These are phyloP conservation scores for Procambarus clarkii DNA, from an alignment of 1,140 invertebrate species.

Conservation along the genomic window DNA sequence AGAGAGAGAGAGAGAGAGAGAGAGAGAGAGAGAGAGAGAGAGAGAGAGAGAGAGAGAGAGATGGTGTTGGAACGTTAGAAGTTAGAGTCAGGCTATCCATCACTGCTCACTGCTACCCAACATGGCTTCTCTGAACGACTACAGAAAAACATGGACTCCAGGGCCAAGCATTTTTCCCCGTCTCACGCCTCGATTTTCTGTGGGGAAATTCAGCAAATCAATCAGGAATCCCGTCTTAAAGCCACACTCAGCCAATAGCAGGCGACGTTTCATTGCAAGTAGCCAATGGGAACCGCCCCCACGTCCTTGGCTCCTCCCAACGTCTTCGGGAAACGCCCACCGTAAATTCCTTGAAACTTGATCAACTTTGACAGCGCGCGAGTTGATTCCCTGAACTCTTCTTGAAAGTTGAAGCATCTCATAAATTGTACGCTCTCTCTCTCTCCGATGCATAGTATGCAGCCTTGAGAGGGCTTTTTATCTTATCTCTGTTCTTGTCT, in stretches of 20 bases:
- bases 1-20: not conserved
- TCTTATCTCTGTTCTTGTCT: not conserved
- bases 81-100: not conserved
- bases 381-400: slow-evolving; percentile 65
- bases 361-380: slow-evolving; percentile 64
- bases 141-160: slow-evolving; percentile 31
- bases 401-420: slow-evolving; percentile 48
- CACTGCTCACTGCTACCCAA: slow-evolving; percentile 23
- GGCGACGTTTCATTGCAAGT: slow-evolving; percentile 41
- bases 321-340: slow-evolving; percentile 53
- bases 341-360: slow-evolving; percentile 64
- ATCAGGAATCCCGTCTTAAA: slow-evolving; percentile 62
- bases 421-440: slow-evolving; percentile 51
- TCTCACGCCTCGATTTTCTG: slow-evolving; percentile 29
- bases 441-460: slow-evolving; percentile 6
- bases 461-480: not conserved
- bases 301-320: slow-evolving; percentile 44
- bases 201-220: slow-evolving; percentile 63
- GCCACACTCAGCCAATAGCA: slow-evolving; percentile 36
- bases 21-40: not conserved
- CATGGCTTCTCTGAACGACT: slow-evolving; percentile 10
- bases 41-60: too few relatives aligned
- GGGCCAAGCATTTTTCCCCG: slow-evolving; percentile 14
- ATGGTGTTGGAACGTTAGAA: not conserved
- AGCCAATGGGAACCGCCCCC: slow-evolving; percentile 55